Evolutionary conservation across 2,113 vertebrate genomes (phyloP), one percentile per base, ranked within the genome.

Genomic region (Columba livia): DNA sequence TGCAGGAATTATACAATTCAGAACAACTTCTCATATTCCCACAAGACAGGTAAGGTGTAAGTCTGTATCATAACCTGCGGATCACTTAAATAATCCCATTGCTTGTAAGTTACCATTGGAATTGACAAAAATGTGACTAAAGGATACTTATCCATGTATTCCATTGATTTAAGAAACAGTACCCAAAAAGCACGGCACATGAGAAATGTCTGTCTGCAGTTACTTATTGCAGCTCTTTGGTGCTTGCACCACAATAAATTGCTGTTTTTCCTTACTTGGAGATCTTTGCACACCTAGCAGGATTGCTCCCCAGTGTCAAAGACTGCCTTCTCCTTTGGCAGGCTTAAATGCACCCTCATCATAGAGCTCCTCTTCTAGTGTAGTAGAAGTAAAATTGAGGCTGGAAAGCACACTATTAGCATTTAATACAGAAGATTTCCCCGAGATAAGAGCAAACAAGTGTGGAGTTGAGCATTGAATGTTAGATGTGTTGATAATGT

Each of bases 1-100:
- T 99, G 88, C 99, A 99, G 96, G 99, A 99, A 95, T 98, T 99
- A 31, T 99, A 99, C 98, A 99, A 99, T 97, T 99, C 99, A 3
- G 99, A 99, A 44, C 99, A 99, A 83, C 98, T 99, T 94, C 99
- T 99, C 80, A 99, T 99, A 97, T 99, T 99, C 91, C 99, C 99
- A 64, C 99, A 99, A 96, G 99, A 99, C 98, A 99, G 99, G 99
- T 99, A 97, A 71, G 96, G 65, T 53, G 0, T 53, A 64, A 34
- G 42, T 83, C 19, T 74, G 0, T 73, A 6, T 64, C 0, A 2
- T 90, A 60, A 31, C 10, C 32, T 66, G 26, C 80, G 31, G 25
- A 29, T 93, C 29, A 19, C 40, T 47, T 47, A 57, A 91, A 4
- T 88, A 77, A 54, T 58, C 72, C 19, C 4, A 4, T 38, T 17